Evolutionary conservation across 2,797 vertebrate genomes (phyloP), one percentile per base, ranked within the genome.

Genomic region (Steatocranus sp.): DNA sequence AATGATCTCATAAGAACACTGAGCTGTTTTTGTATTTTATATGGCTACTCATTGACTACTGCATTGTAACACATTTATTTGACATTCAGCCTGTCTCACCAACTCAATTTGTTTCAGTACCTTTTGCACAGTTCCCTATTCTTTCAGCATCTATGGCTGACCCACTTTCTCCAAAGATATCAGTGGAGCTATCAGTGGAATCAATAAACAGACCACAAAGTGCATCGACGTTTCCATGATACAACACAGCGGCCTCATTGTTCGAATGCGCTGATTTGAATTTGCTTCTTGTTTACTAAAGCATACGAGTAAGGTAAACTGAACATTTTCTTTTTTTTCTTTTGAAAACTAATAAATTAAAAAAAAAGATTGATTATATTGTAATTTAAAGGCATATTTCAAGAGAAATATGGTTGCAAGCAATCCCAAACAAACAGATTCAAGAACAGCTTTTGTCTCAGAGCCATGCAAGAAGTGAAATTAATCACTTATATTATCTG

Each of bases 201-300:
- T 89, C 82, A 79, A 66, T 80, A 77, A 75, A 81, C 10, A 75
- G 3, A 32, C 10, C 46, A 7, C 20, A 23, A 76, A 53, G 43
- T 70, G 18, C 54, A 75, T 81, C 51, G 27, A 25, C 2, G 25
- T 84, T 83, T 89, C 82, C 80, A 83, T 76, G 48, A 84, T 56
- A 46, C 51, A 50, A 25, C 70, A 76, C 58, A 30, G 20, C 11
- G 18, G n/a, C 20, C 38, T 38, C 20, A 4, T 23, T 11, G 8
- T 54, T 70, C 53, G 2, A 8, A 48, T 38, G 7, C 7, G 41
- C 20, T 41, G 7, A 25, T n/a, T 50, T 76, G 3, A 54, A 80
- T 41, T 76, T 23, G 5, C 3, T 43, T 61, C 2, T 25, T 51
- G 15, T 50, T 80, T 51, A 23, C 34, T 36, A 43, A 75, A 75